Conservation (phyloP, 53 echinoderm and acorn worm genomes). For the Zoroaster sp. region DNA sequence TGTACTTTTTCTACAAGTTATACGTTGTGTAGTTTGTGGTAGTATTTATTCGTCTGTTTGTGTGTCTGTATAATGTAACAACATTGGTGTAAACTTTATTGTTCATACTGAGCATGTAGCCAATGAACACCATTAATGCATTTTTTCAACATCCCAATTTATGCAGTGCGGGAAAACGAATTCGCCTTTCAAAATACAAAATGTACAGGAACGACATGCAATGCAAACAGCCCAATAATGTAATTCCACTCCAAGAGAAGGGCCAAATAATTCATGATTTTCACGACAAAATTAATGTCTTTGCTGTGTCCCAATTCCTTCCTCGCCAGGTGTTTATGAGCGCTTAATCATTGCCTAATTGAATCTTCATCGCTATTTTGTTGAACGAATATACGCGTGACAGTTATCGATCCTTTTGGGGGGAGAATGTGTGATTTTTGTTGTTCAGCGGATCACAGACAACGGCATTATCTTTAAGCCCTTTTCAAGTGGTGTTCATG, state of each 20-base stretch:
- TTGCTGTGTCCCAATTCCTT: neutral
- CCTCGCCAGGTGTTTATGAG: neutral
- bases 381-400: neutral
- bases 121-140: no score
- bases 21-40: neutral
- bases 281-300: neutral
- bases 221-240: no score
- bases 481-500: slow-evolving; percentile 10
- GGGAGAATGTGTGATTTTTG: neutral
- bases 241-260: neutral
- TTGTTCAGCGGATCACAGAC: neutral
- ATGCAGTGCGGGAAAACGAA: no score
- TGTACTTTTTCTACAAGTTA: no score
- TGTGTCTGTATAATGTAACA: neutral
- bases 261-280: neutral
- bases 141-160: no score
- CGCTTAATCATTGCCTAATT: neutral
- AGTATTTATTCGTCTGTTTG: no score
- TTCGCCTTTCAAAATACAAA: no score
- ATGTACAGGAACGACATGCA: no score
- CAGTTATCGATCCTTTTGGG: slow-evolving; percentile 22
- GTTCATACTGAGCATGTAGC: no score
- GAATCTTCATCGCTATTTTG: slow-evolving; percentile 1
- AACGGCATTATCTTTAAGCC: neutral
- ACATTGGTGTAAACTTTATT: no score